phyloP scores from a whole-genome alignment of 1,140 invertebrate genomes.

The Pteromalus puparum region DNA sequence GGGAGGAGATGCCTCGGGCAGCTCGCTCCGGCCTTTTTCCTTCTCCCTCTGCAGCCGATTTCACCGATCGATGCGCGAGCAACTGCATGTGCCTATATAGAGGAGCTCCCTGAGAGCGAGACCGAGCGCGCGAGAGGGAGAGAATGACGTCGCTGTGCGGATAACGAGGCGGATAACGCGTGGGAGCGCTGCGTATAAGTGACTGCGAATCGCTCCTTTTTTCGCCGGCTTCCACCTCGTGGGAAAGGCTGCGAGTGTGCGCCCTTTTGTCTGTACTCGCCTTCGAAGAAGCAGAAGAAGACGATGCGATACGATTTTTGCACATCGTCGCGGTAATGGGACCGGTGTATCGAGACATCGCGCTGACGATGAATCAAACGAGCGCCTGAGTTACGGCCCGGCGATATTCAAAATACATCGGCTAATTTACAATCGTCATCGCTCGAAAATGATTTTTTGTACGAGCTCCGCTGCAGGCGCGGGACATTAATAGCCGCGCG shows the following conservation, averaged over 20 bases:
- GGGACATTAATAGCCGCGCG: slow-evolving; percentile 67
- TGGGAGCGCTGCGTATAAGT: not conserved
- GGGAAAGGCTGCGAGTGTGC: not conserved
- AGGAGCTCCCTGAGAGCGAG: not conserved
- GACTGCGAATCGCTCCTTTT: not conserved
- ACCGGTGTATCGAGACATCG: slow-evolving; percentile 14
- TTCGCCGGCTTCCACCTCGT: not conserved
- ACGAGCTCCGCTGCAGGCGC: slow-evolving; percentile 52
- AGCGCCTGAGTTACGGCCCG: slow-evolving; percentile 38
- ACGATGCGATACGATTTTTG: too few relatives aligned
- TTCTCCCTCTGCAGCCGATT: not conserved
- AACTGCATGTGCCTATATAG: not conserved
- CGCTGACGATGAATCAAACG: slow-evolving; percentile 38
- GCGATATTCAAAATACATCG: slow-evolving; percentile 49
- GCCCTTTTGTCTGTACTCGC: not conserved
- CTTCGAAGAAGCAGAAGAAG: too few relatives aligned
- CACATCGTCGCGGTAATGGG: too few relatives aligned
- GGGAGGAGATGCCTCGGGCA: slow-evolving; percentile 55
- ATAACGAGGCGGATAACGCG: not conserved
- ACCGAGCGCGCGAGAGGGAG: too few relatives aligned
- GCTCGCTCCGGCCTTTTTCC: not conserved
- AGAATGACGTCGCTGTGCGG: slow-evolving; percentile 20
- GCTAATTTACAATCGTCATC: slow-evolving; percentile 48
- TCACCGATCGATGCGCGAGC: slow-evolving; percentile 6
- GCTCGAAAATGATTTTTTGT: slow-evolving; percentile 18